These are phyloP conservation scores for Steromphala cineraria DNA, from an alignment of 2,888 invertebrate species.

Conservation along the genomic window DNA sequence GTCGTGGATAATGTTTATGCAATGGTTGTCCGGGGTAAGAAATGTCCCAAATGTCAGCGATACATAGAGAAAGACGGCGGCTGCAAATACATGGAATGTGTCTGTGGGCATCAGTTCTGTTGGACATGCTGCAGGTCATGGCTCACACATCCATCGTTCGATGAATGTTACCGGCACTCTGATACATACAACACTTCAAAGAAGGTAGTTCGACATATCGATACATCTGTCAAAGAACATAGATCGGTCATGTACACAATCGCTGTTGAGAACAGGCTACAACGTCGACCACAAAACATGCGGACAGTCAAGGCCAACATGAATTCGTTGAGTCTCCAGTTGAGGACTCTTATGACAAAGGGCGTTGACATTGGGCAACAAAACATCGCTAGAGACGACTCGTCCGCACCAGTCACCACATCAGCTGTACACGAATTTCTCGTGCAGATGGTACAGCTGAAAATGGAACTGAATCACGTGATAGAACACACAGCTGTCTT, in stretches of 20 bases:
- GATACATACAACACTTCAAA: conserved; percentile 18
- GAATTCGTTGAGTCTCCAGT: conserved; percentile 23
- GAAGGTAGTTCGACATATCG: conserved; percentile 14
- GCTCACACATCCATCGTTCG: neutral
- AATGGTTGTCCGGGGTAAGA: conserved; percentile 44
- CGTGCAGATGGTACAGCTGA: conserved; percentile 36
- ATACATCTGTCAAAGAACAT: neutral
- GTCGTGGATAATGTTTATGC: too few relatives aligned
- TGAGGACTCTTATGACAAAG: conserved; percentile 25
- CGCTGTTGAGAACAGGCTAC: conserved; percentile 34
- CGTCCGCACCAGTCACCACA: neutral
- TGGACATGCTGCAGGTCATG: conserved; percentile 50
- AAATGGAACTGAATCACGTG: conserved; percentile 44
- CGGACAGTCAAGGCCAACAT: conserved; percentile 25
- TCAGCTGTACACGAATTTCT: conserved; percentile 34
- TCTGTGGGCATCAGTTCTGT: conserved; percentile 49
- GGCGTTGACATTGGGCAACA: conserved; percentile 5
- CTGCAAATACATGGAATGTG: conserved; percentile 48
- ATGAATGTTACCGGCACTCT: conserved; percentile 18
- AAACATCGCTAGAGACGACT: neutral
- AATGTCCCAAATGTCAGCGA: conserved; percentile 50
- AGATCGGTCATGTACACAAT: conserved; percentile 34
- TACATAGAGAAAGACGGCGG: conserved; percentile 55
- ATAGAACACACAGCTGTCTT: conserved; percentile 45
- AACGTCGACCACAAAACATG: conserved; percentile 29